phyloP scores from a whole-genome alignment of 1,140 invertebrate genomes.

The Riptortus pedestris region DNA sequence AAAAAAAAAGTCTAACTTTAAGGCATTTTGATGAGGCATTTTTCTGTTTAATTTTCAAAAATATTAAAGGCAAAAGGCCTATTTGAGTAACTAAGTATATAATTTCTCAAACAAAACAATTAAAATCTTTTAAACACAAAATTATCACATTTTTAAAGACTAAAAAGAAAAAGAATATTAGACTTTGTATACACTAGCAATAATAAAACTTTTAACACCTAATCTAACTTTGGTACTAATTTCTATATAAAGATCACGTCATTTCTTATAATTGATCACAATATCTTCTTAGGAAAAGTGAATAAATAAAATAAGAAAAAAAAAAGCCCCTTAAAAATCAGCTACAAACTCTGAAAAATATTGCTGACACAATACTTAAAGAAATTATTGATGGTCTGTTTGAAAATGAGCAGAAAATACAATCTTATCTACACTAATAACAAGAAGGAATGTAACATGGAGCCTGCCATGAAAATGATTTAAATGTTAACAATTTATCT shows the following conservation, averaged over 20 bases:
- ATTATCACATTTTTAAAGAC: too few relatives aligned
- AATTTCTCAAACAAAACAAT: not conserved
- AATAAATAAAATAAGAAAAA: not conserved
- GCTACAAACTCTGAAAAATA: conserved; percentile 3
- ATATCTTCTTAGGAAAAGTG: not conserved
- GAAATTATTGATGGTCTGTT: not conserved
- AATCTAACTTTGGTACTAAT: not conserved
- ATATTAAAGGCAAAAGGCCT: not conserved
- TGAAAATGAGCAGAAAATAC: not conserved
- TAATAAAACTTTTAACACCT: too few relatives aligned
- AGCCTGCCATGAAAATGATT: not conserved
- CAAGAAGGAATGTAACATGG: not conserved
- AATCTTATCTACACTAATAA: not conserved
- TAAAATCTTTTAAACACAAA: not conserved
- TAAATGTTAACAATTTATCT: not conserved
- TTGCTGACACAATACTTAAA: conserved; percentile 6
- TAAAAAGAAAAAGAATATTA: too few relatives aligned
- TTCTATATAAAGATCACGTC: not conserved
- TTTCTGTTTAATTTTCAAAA: not conserved
- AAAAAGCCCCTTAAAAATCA: not conserved
- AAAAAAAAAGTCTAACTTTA: too few relatives aligned
- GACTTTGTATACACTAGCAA: too few relatives aligned
- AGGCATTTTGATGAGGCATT: not conserved
- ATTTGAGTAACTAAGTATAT: not conserved
- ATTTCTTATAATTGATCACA: conserved; percentile 4